Evolutionary conservation across 2,888 invertebrate genomes (phyloP).

Genomic region (Lasioglossum marginatum): DNA sequence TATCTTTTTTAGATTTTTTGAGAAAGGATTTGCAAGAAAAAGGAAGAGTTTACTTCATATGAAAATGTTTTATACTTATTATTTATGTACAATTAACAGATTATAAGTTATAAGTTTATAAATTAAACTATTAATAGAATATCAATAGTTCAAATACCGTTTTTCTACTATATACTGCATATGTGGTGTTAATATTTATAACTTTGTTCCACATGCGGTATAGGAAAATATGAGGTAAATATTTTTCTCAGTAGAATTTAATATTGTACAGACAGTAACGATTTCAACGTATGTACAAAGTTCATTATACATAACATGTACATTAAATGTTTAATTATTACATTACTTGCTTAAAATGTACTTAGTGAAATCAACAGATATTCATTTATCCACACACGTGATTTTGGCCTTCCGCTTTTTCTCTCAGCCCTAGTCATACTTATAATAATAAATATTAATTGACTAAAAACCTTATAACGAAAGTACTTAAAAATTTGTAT

Average conservation of each 20-base stretch:
- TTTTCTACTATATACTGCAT: slow-evolving; percentile 23
- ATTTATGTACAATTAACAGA: slow-evolving; percentile 34
- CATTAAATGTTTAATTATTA: slow-evolving; percentile 75
- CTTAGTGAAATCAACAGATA: slow-evolving; percentile 69
- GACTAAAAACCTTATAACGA: slow-evolving; percentile 69
- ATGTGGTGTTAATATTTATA: slow-evolving; percentile 26
- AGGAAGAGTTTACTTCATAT: slow-evolving; percentile 43
- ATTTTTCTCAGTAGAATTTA: slow-evolving; percentile 73
- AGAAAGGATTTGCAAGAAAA: slow-evolving; percentile 34
- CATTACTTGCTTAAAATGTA: slow-evolving; percentile 71
- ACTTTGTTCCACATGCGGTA: slow-evolving; percentile 28
- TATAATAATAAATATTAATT: slow-evolving; percentile 69
- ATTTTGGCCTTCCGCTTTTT: slow-evolving; percentile 73
- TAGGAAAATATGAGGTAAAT: slow-evolving; percentile 53
- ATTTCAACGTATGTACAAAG: slow-evolving; percentile 82
- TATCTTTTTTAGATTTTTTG: slow-evolving; percentile 8
- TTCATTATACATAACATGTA: slow-evolving; percentile 80
- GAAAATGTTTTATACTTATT: slow-evolving; percentile 43
- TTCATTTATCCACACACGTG: slow-evolving; percentile 67
- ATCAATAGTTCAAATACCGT: slow-evolving; percentile 29
- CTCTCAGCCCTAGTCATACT: slow-evolving; percentile 59
- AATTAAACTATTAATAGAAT: slow-evolving; percentile 37
- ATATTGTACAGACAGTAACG: slow-evolving; percentile 78
- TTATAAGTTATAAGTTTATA: slow-evolving; percentile 32
- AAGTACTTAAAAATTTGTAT: slow-evolving; percentile 63